Percentiles rank a stretch among this genome's conserved stretches.
These are phyloP conservation scores for Amblyteles armatorius DNA, from an alignment of 2,888 invertebrate species.

Conservation along the genomic window DNA sequence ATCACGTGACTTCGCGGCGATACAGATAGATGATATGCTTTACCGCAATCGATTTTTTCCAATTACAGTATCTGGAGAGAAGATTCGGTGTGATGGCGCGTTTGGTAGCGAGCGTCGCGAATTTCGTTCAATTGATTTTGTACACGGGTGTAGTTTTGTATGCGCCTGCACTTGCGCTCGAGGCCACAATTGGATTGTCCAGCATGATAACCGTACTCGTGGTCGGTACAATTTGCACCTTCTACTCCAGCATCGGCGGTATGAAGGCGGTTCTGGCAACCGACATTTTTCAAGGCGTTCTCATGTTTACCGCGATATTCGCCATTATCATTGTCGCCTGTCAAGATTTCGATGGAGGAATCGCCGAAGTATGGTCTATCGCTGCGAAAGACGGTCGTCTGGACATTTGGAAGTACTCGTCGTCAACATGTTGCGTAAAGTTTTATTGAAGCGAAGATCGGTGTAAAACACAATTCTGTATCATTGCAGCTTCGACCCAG, in stretches of 20 bases:
- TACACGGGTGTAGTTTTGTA: slow-evolving; percentile 88
- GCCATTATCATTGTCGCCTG: slow-evolving; percentile 91
- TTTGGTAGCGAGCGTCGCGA: slow-evolving; percentile 86
- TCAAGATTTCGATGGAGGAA: slow-evolving; percentile 88
- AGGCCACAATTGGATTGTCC: slow-evolving; percentile 86
- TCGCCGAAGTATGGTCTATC: slow-evolving; percentile 89
- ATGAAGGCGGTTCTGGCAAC: slow-evolving; percentile 96
- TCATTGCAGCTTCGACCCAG: slow-evolving; percentile 88
- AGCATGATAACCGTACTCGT: slow-evolving; percentile 84
- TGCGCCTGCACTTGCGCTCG: slow-evolving; percentile 88
- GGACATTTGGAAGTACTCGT: slow-evolving; percentile 88
- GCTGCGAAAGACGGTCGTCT: slow-evolving; percentile 90
- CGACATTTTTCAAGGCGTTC: slow-evolving; percentile 92
- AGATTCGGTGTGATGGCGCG: slow-evolving; percentile 86
- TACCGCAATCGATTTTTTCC: neutral
- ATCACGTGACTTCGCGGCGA: slow-evolving; percentile 51
- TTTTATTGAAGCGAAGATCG: neutral
- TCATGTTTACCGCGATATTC: slow-evolving; percentile 94
- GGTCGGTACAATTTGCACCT: slow-evolving; percentile 90
- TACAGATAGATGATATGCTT: neutral
- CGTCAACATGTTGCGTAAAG: neutral
- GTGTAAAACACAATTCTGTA: neutral
- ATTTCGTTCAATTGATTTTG: slow-evolving; percentile 87
- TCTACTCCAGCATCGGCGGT: slow-evolving; percentile 95
- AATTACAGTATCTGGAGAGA: slow-evolving; percentile 87